Evolutionary conservation across 2,888 invertebrate genomes (phyloP), one percentile per base, ranked within the genome.

Genomic region (Diogma glabrata): DNA sequence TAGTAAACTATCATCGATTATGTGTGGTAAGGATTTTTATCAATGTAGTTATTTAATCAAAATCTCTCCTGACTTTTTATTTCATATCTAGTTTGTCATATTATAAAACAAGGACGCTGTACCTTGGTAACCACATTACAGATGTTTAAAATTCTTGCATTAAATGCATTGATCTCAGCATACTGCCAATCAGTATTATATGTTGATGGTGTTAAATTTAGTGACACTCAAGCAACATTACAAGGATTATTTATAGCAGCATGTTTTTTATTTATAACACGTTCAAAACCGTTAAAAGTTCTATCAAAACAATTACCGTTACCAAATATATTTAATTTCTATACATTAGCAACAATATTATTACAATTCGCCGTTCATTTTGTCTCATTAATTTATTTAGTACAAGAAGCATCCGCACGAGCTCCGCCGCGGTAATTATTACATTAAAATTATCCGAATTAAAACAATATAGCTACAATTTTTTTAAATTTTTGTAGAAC

Each of bases 101-200:
- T 99, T 56, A 96, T 99, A 63, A 99, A 99, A 67, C 99, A 99
- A 75, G 99, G 99, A 1, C 83, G 99, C 19, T 99, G 99, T 68
- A 99, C 99, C 0, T 74, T 99, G 53, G 99, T 99, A 17, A 99
- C 99, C 1, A 99, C 99, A 0, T 75, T 99, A 54, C 99, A 99
- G 72, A 99, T 99, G 99, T 99, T 99, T 74, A 99, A 99, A 76
- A 99, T 99, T 60, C 74, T 99, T 52, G 99, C 99, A 0, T 72
- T 99, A 51, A 99, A 99, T 69, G 99, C 99, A 0, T 78, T 99
- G 3, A 91, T 99, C 57, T 77, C 96, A 57, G 99, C 99, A 1
- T 99, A 99, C 75, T 93, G 95, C 62, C 96, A 99, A 72, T 96
- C 96, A 3, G 97, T 99, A 22, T 75, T 99, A 19, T 99, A 99